These are phyloP conservation scores for Corythoichthys intestinalis DNA, from an alignment of 2,113 vertebrate genomes.

Conservation along the genomic window DNA sequence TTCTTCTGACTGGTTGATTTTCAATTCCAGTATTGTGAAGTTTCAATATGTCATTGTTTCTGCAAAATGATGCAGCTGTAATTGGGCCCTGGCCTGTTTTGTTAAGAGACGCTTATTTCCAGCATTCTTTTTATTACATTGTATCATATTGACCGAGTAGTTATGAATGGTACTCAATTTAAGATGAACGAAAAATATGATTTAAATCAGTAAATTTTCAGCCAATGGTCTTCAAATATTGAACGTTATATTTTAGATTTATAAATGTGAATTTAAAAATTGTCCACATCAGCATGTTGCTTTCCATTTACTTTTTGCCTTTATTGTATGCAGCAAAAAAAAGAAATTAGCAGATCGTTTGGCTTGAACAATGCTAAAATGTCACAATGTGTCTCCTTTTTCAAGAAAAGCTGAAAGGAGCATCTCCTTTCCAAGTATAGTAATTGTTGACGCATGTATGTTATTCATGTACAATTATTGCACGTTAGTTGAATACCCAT, in stretches of 20 bases:
- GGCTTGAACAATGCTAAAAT: background rate
- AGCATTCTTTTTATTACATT: background rate
- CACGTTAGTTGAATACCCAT: too few relatives aligned
- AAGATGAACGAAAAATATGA: background rate
- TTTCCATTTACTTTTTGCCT: background rate
- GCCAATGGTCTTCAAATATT: background rate
- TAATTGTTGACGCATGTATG: too few relatives aligned
- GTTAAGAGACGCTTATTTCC: too few relatives aligned
- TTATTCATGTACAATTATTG: too few relatives aligned
- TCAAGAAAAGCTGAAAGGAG: too few relatives aligned
- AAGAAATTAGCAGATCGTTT: background rate
- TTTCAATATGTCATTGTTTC: background rate
- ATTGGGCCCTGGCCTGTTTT: background rate
- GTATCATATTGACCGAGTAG: background rate
- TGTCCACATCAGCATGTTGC: too few relatives aligned
- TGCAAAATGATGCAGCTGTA: background rate
- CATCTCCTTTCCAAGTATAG: too few relatives aligned
- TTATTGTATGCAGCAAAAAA: background rate
- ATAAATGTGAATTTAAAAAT: too few relatives aligned
- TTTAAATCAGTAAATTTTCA: background rate
- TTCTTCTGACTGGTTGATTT: background rate
- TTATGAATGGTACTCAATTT: background rate
- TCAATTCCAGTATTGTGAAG: background rate
- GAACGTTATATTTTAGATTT: background rate
- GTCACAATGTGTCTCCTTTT: too few relatives aligned